Evolutionary conservation across 1,140 invertebrate species (phyloP).

Genomic region (Archivesica marissinica): DNA sequence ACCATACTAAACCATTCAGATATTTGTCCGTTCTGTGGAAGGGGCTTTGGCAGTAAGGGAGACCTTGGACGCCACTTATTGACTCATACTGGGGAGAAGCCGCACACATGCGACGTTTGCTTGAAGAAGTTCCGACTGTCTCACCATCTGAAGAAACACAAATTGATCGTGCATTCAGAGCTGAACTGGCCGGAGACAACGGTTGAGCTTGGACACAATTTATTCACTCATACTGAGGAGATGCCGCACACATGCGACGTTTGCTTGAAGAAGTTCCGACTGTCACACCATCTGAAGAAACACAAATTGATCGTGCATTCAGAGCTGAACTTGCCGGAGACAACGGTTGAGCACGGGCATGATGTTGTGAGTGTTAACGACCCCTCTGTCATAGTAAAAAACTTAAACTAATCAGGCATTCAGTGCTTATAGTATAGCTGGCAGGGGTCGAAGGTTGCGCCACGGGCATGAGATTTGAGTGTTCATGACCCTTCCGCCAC

Average conservation of each 20-base stretch:
- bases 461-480: too few species aligned
- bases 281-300: not conserved
- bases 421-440: too few species aligned
- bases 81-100: conserved; percentile 35
- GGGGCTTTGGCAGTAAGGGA: not conserved
- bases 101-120: not conserved
- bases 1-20: too few species aligned
- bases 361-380: too few species aligned
- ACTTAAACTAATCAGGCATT: too few species aligned
- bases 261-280: not conserved
- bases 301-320: conserved; percentile 26
- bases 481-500: too few species aligned
- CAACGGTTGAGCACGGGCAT: too few species aligned
- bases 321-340: too few species aligned
- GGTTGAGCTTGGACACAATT: not conserved
- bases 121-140: not conserved
- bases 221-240: conserved; percentile 19
- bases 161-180: conserved; percentile 14
- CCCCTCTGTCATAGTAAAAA: too few species aligned
- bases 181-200: too few species aligned
- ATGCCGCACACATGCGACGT: not conserved
- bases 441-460: too few species aligned
- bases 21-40: not conserved
- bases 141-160: conserved; percentile 8
- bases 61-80: not conserved